phyloP scores from a whole-genome alignment of 2,888 invertebrate genomes.

The Drosophila nr. fundita region DNA sequence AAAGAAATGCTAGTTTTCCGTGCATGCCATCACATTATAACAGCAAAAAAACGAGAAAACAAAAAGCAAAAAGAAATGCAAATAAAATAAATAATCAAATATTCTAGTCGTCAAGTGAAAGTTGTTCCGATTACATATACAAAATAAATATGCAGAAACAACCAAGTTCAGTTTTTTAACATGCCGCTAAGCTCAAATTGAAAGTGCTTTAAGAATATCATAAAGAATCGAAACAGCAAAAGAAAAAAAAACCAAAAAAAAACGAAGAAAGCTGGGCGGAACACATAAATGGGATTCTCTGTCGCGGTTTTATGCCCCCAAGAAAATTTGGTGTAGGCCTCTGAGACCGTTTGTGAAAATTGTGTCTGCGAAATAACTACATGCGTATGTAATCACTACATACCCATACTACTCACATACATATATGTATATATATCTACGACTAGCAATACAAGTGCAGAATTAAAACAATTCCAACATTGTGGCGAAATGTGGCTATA shows the following conservation, averaged over 20 bases:
- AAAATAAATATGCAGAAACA: constrained; percentile 13
- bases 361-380: constrained; percentile 33
- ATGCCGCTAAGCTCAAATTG: constrained; percentile 14
- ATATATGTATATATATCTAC: background rate
- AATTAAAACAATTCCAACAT: constrained; percentile 22
- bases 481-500: constrained; percentile 6
- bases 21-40: constrained; percentile 40
- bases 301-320: constrained; percentile 35
- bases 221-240: constrained; percentile 19
- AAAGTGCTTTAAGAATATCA: constrained; percentile 27
- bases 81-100: constrained; percentile 30
- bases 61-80: background rate
- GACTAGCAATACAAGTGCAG: constrained; percentile 1
- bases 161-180: constrained; percentile 13
- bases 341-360: constrained; percentile 31
- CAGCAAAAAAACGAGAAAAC: constrained; percentile 8
- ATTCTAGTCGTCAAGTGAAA: constrained; percentile 43
- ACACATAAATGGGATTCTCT: constrained; percentile 37
- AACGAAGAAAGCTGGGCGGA: constrained; percentile 2
- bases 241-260: background rate
- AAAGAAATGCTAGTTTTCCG: constrained; percentile 34
- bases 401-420: background rate
- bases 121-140: constrained; percentile 1
- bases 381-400: constrained; percentile 12
- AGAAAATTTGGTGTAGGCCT: constrained; percentile 20